Conservation (phyloP, 2,797 vertebrate genomes). For the Typhlichthys subterraneus region DNA sequence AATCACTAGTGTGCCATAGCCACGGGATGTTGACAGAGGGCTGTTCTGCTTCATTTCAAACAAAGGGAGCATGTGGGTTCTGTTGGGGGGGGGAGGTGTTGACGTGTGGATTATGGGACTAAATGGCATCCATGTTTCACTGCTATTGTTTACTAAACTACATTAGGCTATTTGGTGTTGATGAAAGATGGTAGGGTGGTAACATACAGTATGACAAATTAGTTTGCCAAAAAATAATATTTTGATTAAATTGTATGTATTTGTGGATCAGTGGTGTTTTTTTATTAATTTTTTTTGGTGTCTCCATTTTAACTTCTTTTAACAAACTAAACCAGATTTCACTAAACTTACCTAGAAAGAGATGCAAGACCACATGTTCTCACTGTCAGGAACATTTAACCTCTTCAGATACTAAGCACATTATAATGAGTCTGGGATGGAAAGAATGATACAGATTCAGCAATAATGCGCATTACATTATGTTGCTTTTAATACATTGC, state of each 20-base stretch:
- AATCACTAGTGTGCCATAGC: constrained; percentile 48
- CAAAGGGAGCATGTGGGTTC: constrained; percentile 64
- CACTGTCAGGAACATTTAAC: background rate
- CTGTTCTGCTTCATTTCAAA: constrained; percentile 50
- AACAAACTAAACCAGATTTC: too few relatives aligned
- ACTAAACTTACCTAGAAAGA: too few relatives aligned
- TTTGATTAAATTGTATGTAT: background rate
- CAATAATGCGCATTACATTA: constrained; percentile 49
- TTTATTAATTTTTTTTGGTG: too few relatives aligned
- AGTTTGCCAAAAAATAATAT: background rate
- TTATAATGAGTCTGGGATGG: constrained; percentile 16
- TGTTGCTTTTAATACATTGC: constrained; percentile 46
- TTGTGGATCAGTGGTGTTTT: background rate
- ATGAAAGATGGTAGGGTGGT: constrained; percentile 6
- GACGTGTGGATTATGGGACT: constrained; percentile 54
- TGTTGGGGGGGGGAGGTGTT: constrained; percentile 37
- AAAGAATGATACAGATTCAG: constrained; percentile 45
- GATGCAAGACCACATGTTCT: background rate
- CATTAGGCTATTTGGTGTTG: constrained; percentile 34
- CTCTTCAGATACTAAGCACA: constrained; percentile 20
- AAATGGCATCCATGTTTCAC: constrained; percentile 70
- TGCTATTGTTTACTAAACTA: constrained; percentile 43
- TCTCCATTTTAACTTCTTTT: too few relatives aligned
- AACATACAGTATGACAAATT: background rate
- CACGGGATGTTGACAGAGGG: constrained; percentile 49